Base-by-base conservation (phyloP, 2,888 invertebrate species). In the Pheosia tremula region DNA sequence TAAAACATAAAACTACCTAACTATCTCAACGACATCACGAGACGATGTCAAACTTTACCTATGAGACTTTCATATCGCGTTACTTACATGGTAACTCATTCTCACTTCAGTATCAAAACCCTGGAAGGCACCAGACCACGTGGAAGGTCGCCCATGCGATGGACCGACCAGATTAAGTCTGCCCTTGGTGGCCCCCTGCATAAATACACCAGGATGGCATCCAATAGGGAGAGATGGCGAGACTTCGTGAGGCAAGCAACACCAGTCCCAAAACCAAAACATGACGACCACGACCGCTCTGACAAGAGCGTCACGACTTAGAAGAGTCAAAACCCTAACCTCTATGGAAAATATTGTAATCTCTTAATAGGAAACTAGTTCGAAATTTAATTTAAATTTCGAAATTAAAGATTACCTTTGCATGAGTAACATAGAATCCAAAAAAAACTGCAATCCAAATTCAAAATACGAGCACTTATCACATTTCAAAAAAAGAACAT, bases 391-490 rank as follows among this genome's bases (percentile, higher is more conserved):
- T 3, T 13, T 3, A 50, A 3, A n/a, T n/a, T n/a, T n/a, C n/a
- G n/a, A 24, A 50, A 50, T 24, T 24, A 11, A 9, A 47, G 6
- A 6, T 8, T 50, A 55, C 55, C 55, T 55, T 55, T 39, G 55
- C 39, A n/a, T 39, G 39, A 13, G 67, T 8, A 53, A 57, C 59
- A 67, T 65, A 69, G 69, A 72, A 64, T 11, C 61, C 47, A 58
- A 13, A 66, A 62, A 38, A 58, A 55, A 65, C 57, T 59, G 77
- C 66, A 77, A 77, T 75, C 75, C 75, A 70, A 69, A 68, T 58
- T 49, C 39, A 57, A 59, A 49, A 59, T 24, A 47, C 49, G 45
- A 43, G 4, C 59, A 59, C 59, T 59, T 39, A 43, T 59, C 59
- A 55, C 55, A 39, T 45, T 24, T 50, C 10, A 50, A 13, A 50